Base-by-base conservation (phyloP, 2,797 vertebrate species). In the Yasuhikotakia modesta region DNA sequence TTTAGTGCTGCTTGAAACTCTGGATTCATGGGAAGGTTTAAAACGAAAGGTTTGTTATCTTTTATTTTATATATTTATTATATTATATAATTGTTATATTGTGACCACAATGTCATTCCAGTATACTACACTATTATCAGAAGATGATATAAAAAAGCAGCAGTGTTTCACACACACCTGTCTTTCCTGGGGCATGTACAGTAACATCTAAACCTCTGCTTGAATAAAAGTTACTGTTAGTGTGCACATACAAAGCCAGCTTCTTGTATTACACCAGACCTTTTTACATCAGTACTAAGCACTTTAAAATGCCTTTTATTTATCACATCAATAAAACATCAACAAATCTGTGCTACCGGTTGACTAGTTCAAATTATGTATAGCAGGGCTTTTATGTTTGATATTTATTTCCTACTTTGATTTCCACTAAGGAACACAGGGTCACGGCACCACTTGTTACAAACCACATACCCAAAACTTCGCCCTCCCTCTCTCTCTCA, bases 401-500 rank as follows among this genome's bases (percentile, higher is more conserved):
- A 55, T 70, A 39, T 58, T 66, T 58, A 35, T 60, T 48, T 66
- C 39, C 5, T 13, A 27, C 68, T 70, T 71, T 75, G 46, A 79
- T 67, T 72, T 70, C 61, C 8, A 2, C 17, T 57, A 32, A 30
- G 19, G 53, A 64, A 68, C 11, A 4, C 46, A 73, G 74, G 50
- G 76, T 79, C 66, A 81, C 7, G 5, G 65, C 57, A 77, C 35
- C 21, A 12, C 46, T 70, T 72, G 55, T 65, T 67, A 66, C 53
- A 68, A 70, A 76, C 65, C 53, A n/a, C 22, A 21, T 21, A 30
- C 24, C 27, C 53, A 69, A n/a, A 63, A 19, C 35, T 48, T 11
- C 39, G 43, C 67, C 73, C 43, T 35, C 53, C 52, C 35, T 27
- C 57, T 50, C 32, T 73, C 39, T 50, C 32, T 73, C 39, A 43